phyloP scores from a whole-genome alignment of 2,113 vertebrate species.

The Notothenia rossii region DNA sequence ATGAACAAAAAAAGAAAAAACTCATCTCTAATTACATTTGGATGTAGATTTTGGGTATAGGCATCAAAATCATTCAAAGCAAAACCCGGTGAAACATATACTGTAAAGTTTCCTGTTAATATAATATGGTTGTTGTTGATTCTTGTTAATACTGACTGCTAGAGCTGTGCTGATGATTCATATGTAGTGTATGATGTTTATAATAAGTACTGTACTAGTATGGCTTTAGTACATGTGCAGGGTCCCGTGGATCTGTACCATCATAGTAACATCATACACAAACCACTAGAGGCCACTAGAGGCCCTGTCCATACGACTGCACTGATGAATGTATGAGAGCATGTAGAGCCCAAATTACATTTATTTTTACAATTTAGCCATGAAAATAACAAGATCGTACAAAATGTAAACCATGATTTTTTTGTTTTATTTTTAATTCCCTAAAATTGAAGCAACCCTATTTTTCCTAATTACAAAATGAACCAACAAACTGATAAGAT shows the following conservation, averaged over 20 bases:
- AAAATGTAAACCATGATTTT: too few relatives aligned
- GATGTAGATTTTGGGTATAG: not conserved
- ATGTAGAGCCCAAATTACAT: not conserved
- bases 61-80: not conserved
- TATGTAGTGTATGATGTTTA: not conserved
- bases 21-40: not conserved
- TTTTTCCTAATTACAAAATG: too few relatives aligned
- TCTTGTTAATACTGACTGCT: not conserved
- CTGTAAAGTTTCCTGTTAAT: not conserved
- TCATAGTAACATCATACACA: slow-evolving; percentile 12
- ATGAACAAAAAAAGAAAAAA: not conserved
- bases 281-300: slow-evolving; percentile 80
- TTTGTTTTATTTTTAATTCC: too few relatives aligned
- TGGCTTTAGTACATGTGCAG: not conserved
- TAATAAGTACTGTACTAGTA: not conserved
- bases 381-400: too few relatives aligned
- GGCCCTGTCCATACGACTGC: slow-evolving; percentile 42
- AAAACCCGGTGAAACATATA: not conserved
- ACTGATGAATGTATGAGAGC: slow-evolving; percentile 3
- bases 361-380: too few relatives aligned
- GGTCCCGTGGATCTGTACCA: not conserved
- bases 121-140: not conserved
- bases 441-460: too few relatives aligned
- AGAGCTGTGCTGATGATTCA: not conserved
- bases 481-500: too few relatives aligned